Evolutionary conservation across 2,797 vertebrate genomes (phyloP), one percentile per base, ranked within the genome.

Genomic region (Cynopterus sphinx): DNA sequence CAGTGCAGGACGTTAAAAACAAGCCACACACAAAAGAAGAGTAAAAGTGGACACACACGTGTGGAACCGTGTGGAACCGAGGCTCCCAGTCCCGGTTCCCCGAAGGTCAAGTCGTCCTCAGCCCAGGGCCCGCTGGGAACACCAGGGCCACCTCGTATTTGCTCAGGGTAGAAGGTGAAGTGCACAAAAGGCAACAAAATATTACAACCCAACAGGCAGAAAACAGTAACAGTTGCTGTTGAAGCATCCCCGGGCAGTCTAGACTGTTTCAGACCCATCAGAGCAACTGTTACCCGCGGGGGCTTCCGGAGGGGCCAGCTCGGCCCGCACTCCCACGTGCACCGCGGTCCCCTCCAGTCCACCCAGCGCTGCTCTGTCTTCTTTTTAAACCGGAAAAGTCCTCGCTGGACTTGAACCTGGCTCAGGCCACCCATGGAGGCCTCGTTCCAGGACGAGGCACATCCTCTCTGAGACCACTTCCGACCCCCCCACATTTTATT

Each of bases 131-230:
- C 6, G 11, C 70, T 16, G 24, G 6, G 67, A 67, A 85, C 31
- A 61, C 75, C n/a, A 39, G 1, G 36, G 67, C 75, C 21, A 31
- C 41, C 84, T 17, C 21, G 4, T 91, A 65, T 91, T 87, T 90
- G 81, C 39, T 41, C 6, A 15, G 26, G 86, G 67, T 59, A 49
- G 86, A 91, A 95, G 77, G 36, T 93, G 73, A 91, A 91, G 36
- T 73, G 73, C 75, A 94, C 81, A 28, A 67, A 84, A 63, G 67
- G 70, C 43, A 81, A 46, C 33, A 59, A 11, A 79, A 55, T 11
- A 93, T 71, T 16, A 74, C 61, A 67, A 85, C 41, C 36, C n/a
- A 71, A 77, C 65, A 74, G 39, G 61, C 28, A 81, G 71, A 57
- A 77, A 33, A 8, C n/a, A n/a, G n/a, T n/a, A n/a, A n/a, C n/a